Evolutionary conservation across 2,113 vertebrate genomes (phyloP), one percentile per base, ranked within the genome.

Genomic region (Tragelaphus strepsiceros): DNA sequence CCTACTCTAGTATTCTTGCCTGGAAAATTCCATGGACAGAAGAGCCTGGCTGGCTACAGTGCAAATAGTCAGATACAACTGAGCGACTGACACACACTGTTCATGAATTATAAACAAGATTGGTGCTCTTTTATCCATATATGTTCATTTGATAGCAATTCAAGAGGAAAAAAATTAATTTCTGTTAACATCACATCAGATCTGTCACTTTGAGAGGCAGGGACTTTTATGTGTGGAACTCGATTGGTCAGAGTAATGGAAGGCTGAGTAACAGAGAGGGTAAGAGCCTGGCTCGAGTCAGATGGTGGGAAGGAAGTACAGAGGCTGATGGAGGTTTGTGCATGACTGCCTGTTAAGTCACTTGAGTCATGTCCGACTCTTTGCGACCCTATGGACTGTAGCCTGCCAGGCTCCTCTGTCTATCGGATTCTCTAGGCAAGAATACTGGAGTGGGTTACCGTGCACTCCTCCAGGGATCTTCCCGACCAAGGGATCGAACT

Each of bases 281-380:
- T 35, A 24, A 39, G n/a, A 39, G 67, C n/a, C 11, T 53, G 0
- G 19, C 21, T 17, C 28, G 21, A 46, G 30, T 64, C 74, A 62
- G 67, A 46, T 49, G 16, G 13, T 51, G 28, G 12, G 2, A 49
- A 87, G 64, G 14, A 16, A 61, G 13, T 3, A 32, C 43, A 39
- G 17, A 71, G 39, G 32, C 61, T 24, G 17, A 24, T 35, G 26
- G 39, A 35, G 17, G 67, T 43, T 43, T 77, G 22, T 43, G 39
- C 22, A 0, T 77, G 71, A 24, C 35, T 43, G 21, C 3, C 0
- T 15, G 12, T 24, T 14, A 24, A 77, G 6, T 26, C 21, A 7
- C 35, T 77, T 77, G 35, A 77, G 39, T 43, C 39, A 4, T 43
- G 39, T 77, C 71, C 3, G 15, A 26, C 71, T 77, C 71, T 77